Evolutionary conservation across 2,113 vertebrate species (phyloP).

Genomic region (Leiothrix lutea): DNA sequence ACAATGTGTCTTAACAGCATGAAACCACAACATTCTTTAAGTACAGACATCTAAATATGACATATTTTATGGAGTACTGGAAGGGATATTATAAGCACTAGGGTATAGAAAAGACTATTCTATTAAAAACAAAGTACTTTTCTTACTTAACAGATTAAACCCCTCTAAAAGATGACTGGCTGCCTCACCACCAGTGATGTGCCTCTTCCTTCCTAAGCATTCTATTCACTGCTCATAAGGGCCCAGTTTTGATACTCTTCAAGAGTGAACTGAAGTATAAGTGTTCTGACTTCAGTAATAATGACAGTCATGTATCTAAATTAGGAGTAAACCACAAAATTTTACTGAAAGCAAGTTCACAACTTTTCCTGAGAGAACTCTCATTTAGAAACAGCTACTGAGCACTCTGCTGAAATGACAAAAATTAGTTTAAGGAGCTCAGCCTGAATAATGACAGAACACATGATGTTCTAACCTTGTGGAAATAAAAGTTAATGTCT

Average conservation of each 20-base stretch:
- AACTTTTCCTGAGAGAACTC: background rate
- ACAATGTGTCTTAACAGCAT: background rate
- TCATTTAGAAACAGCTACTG: background rate
- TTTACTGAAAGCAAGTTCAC: background rate
- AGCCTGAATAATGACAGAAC: background rate
- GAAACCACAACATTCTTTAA: background rate
- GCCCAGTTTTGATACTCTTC: background rate
- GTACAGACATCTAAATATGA: background rate
- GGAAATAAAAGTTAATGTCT: background rate
- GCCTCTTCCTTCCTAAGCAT: background rate
- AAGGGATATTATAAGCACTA: background rate
- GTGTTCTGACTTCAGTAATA: background rate
- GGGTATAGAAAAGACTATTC: background rate
- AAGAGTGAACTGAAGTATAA: background rate
- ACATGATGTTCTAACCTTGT: rapidly evolving
- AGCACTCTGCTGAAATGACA: background rate
- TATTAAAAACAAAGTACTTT: background rate
- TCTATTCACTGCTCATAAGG: background rate
- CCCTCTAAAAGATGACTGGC: background rate
- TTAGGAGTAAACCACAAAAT: background rate
- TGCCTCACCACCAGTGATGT: background rate
- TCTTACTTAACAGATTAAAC: background rate
- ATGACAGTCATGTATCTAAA: background rate
- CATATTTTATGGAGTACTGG: background rate
- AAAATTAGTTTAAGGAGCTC: background rate